These are phyloP conservation scores for Thecocarcelia acutangulata DNA, from an alignment of 2,888 invertebrate genomes.

Conservation along the genomic window DNA sequence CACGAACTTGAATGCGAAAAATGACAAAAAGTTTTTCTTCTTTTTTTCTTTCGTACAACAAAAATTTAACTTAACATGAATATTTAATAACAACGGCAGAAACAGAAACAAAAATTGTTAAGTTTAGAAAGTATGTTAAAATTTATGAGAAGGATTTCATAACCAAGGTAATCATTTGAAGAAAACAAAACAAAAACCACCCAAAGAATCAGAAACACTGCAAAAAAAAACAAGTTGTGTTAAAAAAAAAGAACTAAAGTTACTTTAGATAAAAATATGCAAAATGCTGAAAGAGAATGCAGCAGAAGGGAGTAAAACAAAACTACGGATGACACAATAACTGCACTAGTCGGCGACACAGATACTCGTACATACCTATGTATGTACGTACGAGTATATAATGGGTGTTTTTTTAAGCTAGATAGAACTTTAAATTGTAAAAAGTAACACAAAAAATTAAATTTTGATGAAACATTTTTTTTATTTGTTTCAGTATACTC, in stretches of 20 bases:
- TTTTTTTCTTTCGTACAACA: background rate
- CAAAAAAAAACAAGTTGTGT: too few relatives aligned
- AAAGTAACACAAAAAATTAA: too few relatives aligned
- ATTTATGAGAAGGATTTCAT: constrained; percentile 52
- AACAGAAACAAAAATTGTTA: constrained; percentile 12
- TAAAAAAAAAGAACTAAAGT: constrained; percentile 31
- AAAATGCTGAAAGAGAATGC: constrained; percentile 28
- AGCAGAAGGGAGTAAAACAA: constrained; percentile 16
- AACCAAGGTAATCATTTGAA: constrained; percentile 54
- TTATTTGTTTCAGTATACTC: too few relatives aligned
- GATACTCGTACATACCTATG: background rate
- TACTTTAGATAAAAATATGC: constrained; percentile 35
- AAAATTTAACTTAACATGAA: constrained; percentile 51
- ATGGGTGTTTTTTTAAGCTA: too few relatives aligned
- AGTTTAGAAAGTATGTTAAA: constrained; percentile 49
- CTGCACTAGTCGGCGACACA: constrained; percentile 19
- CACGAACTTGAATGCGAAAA: constrained; percentile 41
- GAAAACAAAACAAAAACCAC: constrained; percentile 24
- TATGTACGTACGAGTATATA: too few relatives aligned
- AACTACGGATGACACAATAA: constrained; percentile 36
- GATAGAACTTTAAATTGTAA: too few relatives aligned
- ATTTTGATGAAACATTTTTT: too few relatives aligned
- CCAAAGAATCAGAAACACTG: constrained; percentile 12
- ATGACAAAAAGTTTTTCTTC: constrained; percentile 34
- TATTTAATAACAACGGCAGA: constrained; percentile 40